These are phyloP conservation scores for Mastomys coucha DNA, from an alignment of 2,113 vertebrate species.

Conservation along the genomic window DNA sequence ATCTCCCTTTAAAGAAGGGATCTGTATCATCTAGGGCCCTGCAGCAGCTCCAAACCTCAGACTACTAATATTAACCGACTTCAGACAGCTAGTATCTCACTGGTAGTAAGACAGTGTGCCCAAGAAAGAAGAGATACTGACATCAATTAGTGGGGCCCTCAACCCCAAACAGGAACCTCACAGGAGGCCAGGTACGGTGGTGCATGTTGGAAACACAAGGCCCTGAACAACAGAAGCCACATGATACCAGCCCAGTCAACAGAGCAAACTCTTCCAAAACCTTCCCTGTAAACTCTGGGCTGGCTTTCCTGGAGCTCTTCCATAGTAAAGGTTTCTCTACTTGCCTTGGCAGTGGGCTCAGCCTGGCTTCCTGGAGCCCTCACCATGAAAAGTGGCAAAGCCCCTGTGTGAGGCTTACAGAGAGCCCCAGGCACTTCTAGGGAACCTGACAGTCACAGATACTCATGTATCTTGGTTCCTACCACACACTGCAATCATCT, in stretches of 20 bases:
- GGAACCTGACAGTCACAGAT: not conserved
- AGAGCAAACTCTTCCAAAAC: not conserved
- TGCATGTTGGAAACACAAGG: not conserved
- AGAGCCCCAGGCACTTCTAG: not conserved
- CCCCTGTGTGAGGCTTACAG: not conserved
- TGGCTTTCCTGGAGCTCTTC: not conserved
- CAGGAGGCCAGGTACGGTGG: not conserved
- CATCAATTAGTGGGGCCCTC: not conserved
- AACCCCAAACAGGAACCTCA: not conserved
- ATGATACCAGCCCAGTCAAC: not conserved
- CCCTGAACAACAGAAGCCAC: not conserved
- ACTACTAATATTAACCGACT: not conserved
- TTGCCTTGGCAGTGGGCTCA: fast-evolving
- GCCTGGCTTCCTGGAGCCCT: not conserved
- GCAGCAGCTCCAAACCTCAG: not conserved
- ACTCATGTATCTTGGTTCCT: not conserved
- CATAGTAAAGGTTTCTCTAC: not conserved
- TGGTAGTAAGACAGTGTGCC: not conserved
- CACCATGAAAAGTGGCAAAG: not conserved
- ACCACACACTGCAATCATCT: not conserved
- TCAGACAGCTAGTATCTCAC: not conserved
- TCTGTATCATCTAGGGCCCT: fast-evolving
- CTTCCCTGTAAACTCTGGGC: not conserved
- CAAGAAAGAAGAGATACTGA: not conserved
- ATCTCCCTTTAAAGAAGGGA: not conserved